Base-by-base conservation (phyloP, 2,113 vertebrate species). In the Malurus cyaneus region DNA sequence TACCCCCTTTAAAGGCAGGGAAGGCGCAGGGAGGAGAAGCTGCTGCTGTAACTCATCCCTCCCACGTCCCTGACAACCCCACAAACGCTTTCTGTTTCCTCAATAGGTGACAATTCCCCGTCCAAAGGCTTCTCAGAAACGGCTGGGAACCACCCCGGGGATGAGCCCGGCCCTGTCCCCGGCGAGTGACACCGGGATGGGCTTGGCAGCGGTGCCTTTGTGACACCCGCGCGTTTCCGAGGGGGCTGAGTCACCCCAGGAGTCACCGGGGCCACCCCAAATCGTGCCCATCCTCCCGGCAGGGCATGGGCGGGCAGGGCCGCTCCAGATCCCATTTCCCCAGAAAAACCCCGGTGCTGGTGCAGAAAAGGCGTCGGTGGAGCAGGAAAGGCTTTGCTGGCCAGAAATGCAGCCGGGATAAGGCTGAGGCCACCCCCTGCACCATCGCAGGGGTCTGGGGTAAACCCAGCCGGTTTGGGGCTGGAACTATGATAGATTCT, bases 231-330 rank as follows among this genome's bases (percentile, higher is more conserved):
- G 39, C 39, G 74, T 28, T 80, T 61, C 39, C 10, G 26, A 80
- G 6, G 9, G 47, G 74, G 49, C 93, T 94, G 96, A 96, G 77
- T 97, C 97, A 96, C 72, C 4, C 4, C 9, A 39, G 93, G 92
- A 80, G 90, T 91, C 92, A 94, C 65, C 29, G 20, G 62, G 87
- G 92, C 83, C 65, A 73, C 93, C 31, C 86, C 32, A 5, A 12
- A 59, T 57, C 94, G 86, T 83, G 97, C 78, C 88, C n/a, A 1
- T 26, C 52, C 73, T 93, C 71, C 39, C 15, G 7, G 5, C 62
- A 29, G 57, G 44, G 46, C 56, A n/a, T 0, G 17, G 42, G 32
- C 41, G 12, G n/a, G 32, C 42, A 9, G 77, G 49, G 46, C 4
- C 16, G 53, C 8, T 21, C 73, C 73, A 18, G 34, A 39, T 32